Conservation (phyloP, 2,888 invertebrate species). For the Dermolepida albohirtum region DNA sequence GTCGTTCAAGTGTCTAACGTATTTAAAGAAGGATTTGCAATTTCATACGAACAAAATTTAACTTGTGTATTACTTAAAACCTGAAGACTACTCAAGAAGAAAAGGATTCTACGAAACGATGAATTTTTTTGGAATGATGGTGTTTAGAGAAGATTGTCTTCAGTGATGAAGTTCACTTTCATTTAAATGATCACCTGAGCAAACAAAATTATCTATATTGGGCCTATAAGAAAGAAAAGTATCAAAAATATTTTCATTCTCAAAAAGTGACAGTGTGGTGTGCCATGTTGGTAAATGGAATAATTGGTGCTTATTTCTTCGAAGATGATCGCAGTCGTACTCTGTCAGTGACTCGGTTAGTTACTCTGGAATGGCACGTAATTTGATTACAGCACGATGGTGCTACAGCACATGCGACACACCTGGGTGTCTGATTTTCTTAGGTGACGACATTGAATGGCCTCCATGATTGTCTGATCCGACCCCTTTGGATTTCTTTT, state of each 20-base stretch:
- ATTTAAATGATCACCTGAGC: conserved; percentile 47
- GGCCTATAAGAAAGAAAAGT: conserved; percentile 40
- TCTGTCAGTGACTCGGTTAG: conserved; percentile 7
- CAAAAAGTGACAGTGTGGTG: conserved; percentile 38
- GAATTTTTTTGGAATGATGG: conserved; percentile 20
- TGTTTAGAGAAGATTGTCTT: conserved; percentile 39
- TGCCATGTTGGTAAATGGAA: conserved; percentile 40
- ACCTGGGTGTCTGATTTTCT: conserved; percentile 44
- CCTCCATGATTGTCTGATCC: conserved; percentile 44
- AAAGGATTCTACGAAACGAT: conserved; percentile 4
- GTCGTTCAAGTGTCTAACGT: conserved; percentile 12
- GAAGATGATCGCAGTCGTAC: conserved; percentile 22
- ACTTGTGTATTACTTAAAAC: conserved; percentile 43
- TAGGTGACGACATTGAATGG: conserved; percentile 39
- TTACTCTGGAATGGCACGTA: conserved; percentile 15
- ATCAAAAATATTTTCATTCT: conserved; percentile 1
- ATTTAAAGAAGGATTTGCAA: conserved; percentile 43
- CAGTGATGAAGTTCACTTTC: conserved; percentile 46
- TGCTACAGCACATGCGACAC: conserved; percentile 43
- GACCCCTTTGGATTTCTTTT: conserved; percentile 4
- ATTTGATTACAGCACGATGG: conserved; percentile 46
- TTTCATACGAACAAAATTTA: conserved; percentile 44
- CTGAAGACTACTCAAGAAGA: conserved; percentile 37
- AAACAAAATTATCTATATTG: conserved; percentile 47
- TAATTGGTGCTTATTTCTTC: conserved; percentile 37